Percentiles rank a stretch among this genome's conserved stretches.
Evolutionary conservation across 2,113 vertebrate genomes (phyloP).

Genomic region (Notechis scutatus): DNA sequence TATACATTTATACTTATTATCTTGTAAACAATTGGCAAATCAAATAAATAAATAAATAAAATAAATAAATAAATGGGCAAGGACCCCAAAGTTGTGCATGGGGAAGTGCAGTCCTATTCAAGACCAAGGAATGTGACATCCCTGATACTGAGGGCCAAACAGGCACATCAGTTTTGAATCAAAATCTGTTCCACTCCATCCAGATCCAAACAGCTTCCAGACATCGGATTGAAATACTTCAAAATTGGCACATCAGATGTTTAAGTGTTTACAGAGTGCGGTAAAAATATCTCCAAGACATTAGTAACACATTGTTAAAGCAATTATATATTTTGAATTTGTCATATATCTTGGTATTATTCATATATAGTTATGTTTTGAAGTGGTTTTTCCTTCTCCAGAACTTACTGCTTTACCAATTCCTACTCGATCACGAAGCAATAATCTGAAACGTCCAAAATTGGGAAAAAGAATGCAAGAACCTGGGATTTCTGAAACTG

Average conservation of each 20-base stretch:
- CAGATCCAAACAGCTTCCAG: not conserved
- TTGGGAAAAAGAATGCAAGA: conserved; percentile 54
- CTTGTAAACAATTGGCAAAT: no score
- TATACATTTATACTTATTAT: no score
- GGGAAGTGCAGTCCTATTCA: not conserved
- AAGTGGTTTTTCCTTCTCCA: conserved; percentile 21
- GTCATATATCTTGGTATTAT: not conserved
- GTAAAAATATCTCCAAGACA: not conserved
- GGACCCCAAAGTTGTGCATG: not conserved
- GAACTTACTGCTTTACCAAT: conserved; percentile 41
- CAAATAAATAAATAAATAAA: no score
- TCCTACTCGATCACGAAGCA: conserved; percentile 53
- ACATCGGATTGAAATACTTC: no score
- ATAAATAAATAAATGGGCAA: no score
- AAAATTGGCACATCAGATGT: not conserved
- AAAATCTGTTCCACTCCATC: not conserved
- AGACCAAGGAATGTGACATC: not conserved
- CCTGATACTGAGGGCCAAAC: not conserved
- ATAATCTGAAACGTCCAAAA: conserved; percentile 68
- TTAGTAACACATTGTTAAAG: not conserved
- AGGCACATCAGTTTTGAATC: not conserved
- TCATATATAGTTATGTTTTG: not conserved
- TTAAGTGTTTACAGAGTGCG: not conserved
- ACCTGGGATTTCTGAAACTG: conserved; percentile 42
- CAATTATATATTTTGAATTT: not conserved